Base-by-base conservation (phyloP, 2,888 invertebrate genomes). In the Morpho helenor region DNA sequence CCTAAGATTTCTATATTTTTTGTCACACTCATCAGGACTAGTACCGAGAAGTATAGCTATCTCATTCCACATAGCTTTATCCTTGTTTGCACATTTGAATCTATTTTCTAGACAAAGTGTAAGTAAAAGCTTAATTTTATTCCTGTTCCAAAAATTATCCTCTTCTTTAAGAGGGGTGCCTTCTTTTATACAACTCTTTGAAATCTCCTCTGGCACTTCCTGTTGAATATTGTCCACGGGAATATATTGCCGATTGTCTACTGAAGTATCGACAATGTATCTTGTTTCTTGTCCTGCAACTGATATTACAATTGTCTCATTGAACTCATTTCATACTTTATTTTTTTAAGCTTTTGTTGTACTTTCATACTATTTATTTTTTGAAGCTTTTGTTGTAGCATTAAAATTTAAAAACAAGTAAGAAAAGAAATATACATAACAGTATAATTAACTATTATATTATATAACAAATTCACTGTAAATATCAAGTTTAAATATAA, bases 131-230 rank as follows among this genome's bases (percentile, higher is more conserved):
- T 80, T 84, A 8, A 87, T 77, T 78, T 83, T 87, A 59, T 75
- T 78, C 62, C 80, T 72, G 48, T 87, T 84, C 90, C 90, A 90
- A 61, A 87, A 86, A 52, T 66, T 75, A 40, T 77, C 79, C 51
- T 80, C 77, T n/a, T 78, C 77, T 57, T 75, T 76, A 39, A 65
- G 51, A 52, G 72, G 73, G 4, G 59, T 56, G 8, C 59, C 44
- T 49, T 77, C 75, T 46, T 74, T 76, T 7, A 70, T 69, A 57
- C 61, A 67, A 51, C 58, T 68, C 43, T 76, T 73, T 6, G 66
- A 48, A 4, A 66, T 53, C 10, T 67, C 67, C 56, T 76, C 75
- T 45, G 71, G 74, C 2, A 70, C 57, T 7, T 70, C 49, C 7
- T 68, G 54, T 6, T 76, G 73, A 2, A 71, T 59, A 54, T 80